These are phyloP conservation scores for Malurus cyaneus DNA, from an alignment of 2,113 vertebrate genomes.

Conservation along the genomic window DNA sequence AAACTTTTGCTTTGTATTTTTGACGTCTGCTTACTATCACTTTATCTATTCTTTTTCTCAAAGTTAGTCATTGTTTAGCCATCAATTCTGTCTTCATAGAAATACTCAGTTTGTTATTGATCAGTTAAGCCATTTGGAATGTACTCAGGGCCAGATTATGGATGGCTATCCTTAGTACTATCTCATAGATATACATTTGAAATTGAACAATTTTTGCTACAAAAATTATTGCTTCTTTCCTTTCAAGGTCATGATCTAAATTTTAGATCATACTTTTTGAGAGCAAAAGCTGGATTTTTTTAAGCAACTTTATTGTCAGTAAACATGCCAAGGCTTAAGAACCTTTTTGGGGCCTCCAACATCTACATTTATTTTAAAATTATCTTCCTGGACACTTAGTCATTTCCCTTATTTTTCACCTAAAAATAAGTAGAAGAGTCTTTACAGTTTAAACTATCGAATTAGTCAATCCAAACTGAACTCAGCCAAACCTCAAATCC, in stretches of 20 bases:
- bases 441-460: neutral
- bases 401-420: neutral
- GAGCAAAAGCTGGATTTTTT: neutral
- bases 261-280: neutral
- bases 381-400: neutral
- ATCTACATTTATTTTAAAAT: neutral
- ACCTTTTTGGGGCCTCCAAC: neutral
- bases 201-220: neutral
- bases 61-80: neutral
- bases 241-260: neutral
- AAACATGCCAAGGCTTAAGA: neutral
- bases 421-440: neutral
- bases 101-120: neutral
- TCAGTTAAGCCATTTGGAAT: neutral
- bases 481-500: neutral
- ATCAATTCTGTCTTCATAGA: neutral
- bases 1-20: neutral
- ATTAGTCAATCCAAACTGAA: neutral
- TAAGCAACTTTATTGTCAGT: neutral
- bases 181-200: neutral
- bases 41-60: neutral
- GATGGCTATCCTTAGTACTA: neutral
- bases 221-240: neutral
- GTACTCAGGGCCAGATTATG: neutral
- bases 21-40: neutral